Evolutionary conservation across 2,113 vertebrate species (phyloP), one percentile per base, ranked within the genome.

Genomic region (Phyllopteryx taeniolatus): DNA sequence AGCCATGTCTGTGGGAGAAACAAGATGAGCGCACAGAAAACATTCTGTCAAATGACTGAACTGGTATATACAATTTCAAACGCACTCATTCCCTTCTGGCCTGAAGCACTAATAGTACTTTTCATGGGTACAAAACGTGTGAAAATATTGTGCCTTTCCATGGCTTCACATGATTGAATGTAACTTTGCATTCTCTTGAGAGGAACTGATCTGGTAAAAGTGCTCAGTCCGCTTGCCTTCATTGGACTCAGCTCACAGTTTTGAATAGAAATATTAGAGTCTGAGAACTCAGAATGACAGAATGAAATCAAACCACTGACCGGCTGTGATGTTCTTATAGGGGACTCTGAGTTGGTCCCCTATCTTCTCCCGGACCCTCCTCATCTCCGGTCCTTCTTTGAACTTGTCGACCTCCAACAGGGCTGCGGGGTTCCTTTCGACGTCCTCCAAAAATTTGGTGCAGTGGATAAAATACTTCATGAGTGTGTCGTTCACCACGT

Each of bases 401-500:
- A 99, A 99, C 46, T 92, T 91, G 72, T 97, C 95, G 54, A 98
- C 85, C 66, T 94, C 91, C 47, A 63, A 60, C 70, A 82, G 0
- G 42, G 90, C 87, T n/a, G 67, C 54, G 0, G 79, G 80, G 75
- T 89, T 91, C 4, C 93, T 89, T 14, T 95, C 95, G 31, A 98
- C 94, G n/a, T 93, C 90, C 49, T 89, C 72, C 1, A 96, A 33
- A 63, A 96, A 96, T 81, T 89, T 95, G 79, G 88, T 84, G 8
- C 97, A 99, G 44, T 90, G 78, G 72, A 96, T 95, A 20, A 98
- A 98, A 80, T 98, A 98, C 8, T 96, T 93, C 96, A 99, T 96
- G 69, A 99, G 80, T 44, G 91, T 83, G 42, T 99, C 96, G 0
- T 98, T 95, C 53, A 95, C 90, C 39, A 84, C 85, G 12, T 92